Base-by-base conservation (phyloP, 2,888 invertebrate genomes). In the Drosophila dives region DNA sequence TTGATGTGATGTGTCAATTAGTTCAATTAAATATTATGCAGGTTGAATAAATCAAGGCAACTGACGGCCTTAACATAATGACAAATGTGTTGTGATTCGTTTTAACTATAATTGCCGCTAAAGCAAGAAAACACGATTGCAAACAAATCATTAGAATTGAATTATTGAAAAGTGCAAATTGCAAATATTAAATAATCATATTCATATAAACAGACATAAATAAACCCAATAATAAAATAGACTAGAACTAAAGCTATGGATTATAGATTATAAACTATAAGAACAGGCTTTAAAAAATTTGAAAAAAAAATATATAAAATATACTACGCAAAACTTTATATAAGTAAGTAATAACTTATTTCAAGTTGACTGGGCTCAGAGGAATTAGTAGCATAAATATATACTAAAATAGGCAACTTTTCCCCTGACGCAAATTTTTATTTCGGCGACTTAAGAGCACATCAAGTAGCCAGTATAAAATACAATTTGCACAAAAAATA, bases 1-100 rank as follows among this genome's bases (percentile, higher is more conserved):
- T 64, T 72, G 64, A 77, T 72, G 64, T 63, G 71, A 66, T 64
- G 66, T 81, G 84, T 83, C 84, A 84, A 84, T 84, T 84, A 84
- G 78, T 78, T 71, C 53, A 70, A 68, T 80, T 75, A 80, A 78
- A 77, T 76, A 68, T 67, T 54, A 60, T 58, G 33, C 45, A 58
- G 36, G 53, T 17, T 12, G 38, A 40, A 73, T 73, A 69, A 76
- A 73, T 76, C 76, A 64, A 34, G 17, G 20, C n/a, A 50, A 54
- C n/a, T 60, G 53, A 23, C 33, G 17, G 34, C 10, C 1, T n/a
- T 10, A 20, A 15, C 29, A 20, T 38, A 11, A 54, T 36, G 17
- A 10, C 8, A 36, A 53, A 53, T 34, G 20, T 36, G 15, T 26
- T 17, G 15, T 17, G 38, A 5, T 54, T 38, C 5, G 3, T 8